phyloP scores from a whole-genome alignment of 2,888 invertebrate genomes.

The Brachycybe producta region DNA sequence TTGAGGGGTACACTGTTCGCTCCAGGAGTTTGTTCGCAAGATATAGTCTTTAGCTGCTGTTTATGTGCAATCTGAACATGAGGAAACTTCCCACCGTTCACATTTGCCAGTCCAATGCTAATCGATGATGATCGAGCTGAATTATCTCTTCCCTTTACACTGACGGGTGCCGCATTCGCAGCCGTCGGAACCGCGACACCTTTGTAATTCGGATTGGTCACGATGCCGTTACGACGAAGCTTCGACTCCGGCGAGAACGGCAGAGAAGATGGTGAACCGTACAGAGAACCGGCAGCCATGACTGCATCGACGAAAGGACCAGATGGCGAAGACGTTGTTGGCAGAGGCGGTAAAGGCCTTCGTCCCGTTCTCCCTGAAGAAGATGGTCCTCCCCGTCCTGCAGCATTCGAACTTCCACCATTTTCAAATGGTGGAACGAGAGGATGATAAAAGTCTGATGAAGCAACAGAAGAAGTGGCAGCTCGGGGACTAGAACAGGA shows the following conservation, averaged over 20 bases:
- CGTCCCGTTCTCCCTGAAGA: background rate
- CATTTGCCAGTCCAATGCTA: background rate
- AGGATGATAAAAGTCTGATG: slow-evolving; percentile 7
- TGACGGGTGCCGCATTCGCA: slow-evolving; percentile 23
- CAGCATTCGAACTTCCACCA: background rate
- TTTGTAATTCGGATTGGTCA: slow-evolving; percentile 34
- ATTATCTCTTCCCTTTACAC: slow-evolving; percentile 20
- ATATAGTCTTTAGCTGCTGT: slow-evolving; percentile 22
- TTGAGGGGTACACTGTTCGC: slow-evolving; percentile 69
- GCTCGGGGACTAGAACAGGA: slow-evolving; percentile 10
- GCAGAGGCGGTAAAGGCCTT: background rate
- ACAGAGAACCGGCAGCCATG: no score
- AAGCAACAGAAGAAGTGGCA: slow-evolving; percentile 5
- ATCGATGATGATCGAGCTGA: background rate
- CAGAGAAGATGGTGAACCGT: slow-evolving; percentile 1
- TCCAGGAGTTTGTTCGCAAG: slow-evolving; percentile 16
- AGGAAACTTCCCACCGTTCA: slow-evolving; percentile 1
- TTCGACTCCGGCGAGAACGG: slow-evolving; percentile 31
- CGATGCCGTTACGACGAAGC: slow-evolving; percentile 33
- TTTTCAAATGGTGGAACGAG: background rate
- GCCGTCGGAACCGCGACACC: slow-evolving; percentile 22
- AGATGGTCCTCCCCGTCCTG: background rate
- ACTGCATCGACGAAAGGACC: background rate
- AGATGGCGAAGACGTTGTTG: slow-evolving; percentile 4
- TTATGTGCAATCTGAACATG: slow-evolving; percentile 16